Evolutionary conservation across 2,888 invertebrate genomes (phyloP), one percentile per base, ranked within the genome.

Genomic region (Meiosimyza platycephala): DNA sequence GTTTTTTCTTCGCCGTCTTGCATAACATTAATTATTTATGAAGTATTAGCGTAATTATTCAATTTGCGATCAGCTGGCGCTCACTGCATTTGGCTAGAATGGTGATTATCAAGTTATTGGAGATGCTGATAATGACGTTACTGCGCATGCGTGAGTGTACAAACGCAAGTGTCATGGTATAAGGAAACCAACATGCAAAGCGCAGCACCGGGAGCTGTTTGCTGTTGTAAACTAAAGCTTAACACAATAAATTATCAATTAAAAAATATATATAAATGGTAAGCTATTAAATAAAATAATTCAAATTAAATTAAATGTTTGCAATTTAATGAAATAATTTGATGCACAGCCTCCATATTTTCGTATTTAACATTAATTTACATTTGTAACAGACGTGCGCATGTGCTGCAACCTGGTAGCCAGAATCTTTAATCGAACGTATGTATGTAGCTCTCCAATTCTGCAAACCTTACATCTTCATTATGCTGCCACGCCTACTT

Each of bases 11-110:
- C 9, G 9, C 40, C 71, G 72, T 64, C 69, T 77, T 79, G 78
- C 78, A 78, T 78, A 80, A 79, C 79, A 81, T 81, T 80, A 80
- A 81, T 81, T 80, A 81, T 80, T 80, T 80, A 80, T 81, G 80
- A 81, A 81, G 80, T 80, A 79, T 80, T 81, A 80, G 78, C 79
- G 79, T 81, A 80, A 81, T 80, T 81, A 81, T 80, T 81, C 81
- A 81, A 81, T 81, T 81, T 81, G 78, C 79, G 78, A 79, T 78
- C 76, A 73, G 75, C 73, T 73, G 74, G 72, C 72, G 76, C 70
- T 73, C 72, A 67, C 40, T 40, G 40, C 40, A 40, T 9, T 40
- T 40, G 40, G 40, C 40, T 40, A 40, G 40, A 40, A 40, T 40
- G 40, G 9, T 5, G 40, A 40, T 40, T 7, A 40, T 40, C 40